Base-by-base conservation (phyloP, 2,888 invertebrate species). In the Cerastis rubricosa region DNA sequence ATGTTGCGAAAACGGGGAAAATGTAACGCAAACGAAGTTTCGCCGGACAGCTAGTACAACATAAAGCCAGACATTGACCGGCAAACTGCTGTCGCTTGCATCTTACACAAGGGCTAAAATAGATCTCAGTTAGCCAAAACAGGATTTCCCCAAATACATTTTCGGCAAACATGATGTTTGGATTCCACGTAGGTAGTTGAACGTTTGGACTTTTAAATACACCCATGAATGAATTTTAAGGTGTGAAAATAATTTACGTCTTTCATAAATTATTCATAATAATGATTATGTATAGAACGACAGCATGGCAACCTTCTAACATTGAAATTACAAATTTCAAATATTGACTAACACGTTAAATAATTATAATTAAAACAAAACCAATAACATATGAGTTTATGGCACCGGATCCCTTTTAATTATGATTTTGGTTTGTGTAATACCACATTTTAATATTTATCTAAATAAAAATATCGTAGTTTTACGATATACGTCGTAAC, bases 321-420 rank as follows among this genome's bases (percentile, higher is more conserved):
- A 54, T 84, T 71, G 7, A 68, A 74, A 84, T 80, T 74, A 68
- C 59, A 71, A 43, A 54, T 54, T 49, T 35, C 12, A 76, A 65
- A 68, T 84, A 65, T 84, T 84, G 29, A 57, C 80, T 17, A 59
- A 72, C 40, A 63, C 49, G 9, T 67, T 47, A 71, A 29, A 68
- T 59, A 78, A 57, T 63, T 35, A 65, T 69, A 70, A 74, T 75
- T 75, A 43, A 70, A 72, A 76, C 72, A 67, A 81, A 67, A 76
- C 43, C 40, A 85, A 81, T 35, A 66, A 22, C 14, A 12, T 29
- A 61, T 61, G 51, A 49, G 35, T 35, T 35, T 35, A 35, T 35
- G 3, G 35, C 64, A 72, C 65, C 54, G 57, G 49, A 80, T 61
- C 35, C 74, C 51, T 64, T 68, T 45, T 49, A 35, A 72, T 64